Percentiles rank a stretch among this genome's conserved stretches.
Evolutionary conservation across 2,888 invertebrate species (phyloP).

Genomic region (Geotrupes spiniger): DNA sequence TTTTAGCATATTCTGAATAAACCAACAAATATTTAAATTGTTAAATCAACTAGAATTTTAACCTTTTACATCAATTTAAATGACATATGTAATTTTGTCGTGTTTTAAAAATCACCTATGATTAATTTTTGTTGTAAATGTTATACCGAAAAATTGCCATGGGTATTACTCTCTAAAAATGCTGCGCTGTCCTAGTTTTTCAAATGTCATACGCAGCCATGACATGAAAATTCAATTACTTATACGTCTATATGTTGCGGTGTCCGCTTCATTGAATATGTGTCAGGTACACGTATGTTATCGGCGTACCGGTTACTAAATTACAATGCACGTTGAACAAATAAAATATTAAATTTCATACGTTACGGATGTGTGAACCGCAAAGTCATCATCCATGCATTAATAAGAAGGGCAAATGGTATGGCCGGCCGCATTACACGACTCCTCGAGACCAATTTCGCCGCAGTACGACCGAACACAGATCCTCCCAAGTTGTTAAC

Average conservation of each 20-base stretch:
- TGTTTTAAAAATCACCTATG: no score
- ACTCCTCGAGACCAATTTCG: neutral
- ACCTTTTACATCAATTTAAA: no score
- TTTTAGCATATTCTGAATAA: no score
- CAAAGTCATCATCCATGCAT: neutral
- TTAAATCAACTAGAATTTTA: no score
- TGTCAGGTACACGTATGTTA: constrained; percentile 5
- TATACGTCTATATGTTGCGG: constrained; percentile 2
- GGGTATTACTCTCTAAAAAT: no score
- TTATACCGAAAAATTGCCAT: no score
- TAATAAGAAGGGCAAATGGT: neutral
- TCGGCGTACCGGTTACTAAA: constrained; percentile 3
- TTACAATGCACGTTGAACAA: neutral
- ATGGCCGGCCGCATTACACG: neutral
- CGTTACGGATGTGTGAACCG: neutral
- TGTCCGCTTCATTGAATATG: constrained; percentile 2
- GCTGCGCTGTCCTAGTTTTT: neutral
- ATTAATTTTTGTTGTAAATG: no score
- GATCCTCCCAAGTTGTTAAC: constrained; percentile 3
- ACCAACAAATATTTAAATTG: no score
- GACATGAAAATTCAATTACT: constrained; percentile 7
- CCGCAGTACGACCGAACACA: neutral
- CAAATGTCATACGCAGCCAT: constrained; percentile 1
- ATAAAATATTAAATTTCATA: neutral
- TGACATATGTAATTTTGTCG: no score